These are phyloP conservation scores for Maniola jurtina DNA, from an alignment of 1,140 invertebrate genomes.

Conservation along the genomic window DNA sequence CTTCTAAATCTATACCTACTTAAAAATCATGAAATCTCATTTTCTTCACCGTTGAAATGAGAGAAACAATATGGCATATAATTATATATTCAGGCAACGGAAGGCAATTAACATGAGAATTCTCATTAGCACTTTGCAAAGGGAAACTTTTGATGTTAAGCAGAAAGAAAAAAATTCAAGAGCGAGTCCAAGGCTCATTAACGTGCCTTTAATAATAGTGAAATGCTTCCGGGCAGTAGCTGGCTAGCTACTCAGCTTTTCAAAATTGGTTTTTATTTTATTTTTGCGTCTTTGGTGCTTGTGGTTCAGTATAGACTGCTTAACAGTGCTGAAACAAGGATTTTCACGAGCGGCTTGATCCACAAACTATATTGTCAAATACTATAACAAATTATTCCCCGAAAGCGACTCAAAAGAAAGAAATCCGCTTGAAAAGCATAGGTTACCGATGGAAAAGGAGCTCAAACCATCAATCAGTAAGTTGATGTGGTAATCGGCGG, in stretches of 20 bases:
- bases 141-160: conserved; percentile 70
- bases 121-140: conserved; percentile 68
- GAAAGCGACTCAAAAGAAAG: no score
- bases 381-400: no score
- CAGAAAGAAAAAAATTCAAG: conserved; percentile 66
- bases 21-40: not conserved
- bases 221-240: conserved; percentile 50
- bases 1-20: not conserved
- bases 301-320: not conserved
- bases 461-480: no score
- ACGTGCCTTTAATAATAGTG: conserved; percentile 64
- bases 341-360: not conserved
- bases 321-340: not conserved
- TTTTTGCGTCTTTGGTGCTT: conserved; percentile 9
- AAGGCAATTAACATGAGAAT: conserved; percentile 71
- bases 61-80: conserved; percentile 62
- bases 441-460: no score
- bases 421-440: no score
- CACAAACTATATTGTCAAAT: no score
- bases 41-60: conserved; percentile 2
- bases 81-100: conserved; percentile 61
- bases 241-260: conserved; percentile 47
- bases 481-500: no score
- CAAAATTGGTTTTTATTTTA: conserved; percentile 32
- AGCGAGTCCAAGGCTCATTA: conserved; percentile 62